Conservation (phyloP, 1,140 invertebrate genomes). For the Leptopilina clavipes region DNA sequence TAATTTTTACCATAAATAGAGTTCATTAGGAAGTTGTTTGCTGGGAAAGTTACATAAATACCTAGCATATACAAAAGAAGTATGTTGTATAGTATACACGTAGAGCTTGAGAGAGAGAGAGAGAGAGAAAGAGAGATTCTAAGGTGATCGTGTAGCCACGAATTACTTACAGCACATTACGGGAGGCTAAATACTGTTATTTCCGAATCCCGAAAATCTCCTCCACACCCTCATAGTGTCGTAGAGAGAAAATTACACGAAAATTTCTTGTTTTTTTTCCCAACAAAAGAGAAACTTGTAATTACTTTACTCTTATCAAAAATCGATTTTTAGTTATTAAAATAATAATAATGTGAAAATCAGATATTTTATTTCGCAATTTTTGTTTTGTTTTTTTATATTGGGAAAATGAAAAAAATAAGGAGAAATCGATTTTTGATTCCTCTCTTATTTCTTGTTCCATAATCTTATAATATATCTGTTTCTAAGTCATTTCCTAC, state of each 20-base stretch:
- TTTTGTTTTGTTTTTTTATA: too few species aligned
- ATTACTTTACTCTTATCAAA: too few species aligned
- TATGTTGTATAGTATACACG: background rate
- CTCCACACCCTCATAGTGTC: slow-evolving; percentile 40
- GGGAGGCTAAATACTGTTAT: slow-evolving; percentile 40
- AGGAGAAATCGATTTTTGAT: too few species aligned
- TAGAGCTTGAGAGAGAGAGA: too few species aligned
- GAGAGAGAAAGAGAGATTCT: background rate
- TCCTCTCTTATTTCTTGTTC: slow-evolving; percentile 35
- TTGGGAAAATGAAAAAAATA: too few species aligned
- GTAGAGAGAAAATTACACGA: slow-evolving; percentile 43
- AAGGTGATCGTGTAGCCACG: background rate
- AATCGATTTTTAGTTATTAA: too few species aligned
- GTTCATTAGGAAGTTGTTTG: background rate
- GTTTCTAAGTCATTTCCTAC: slow-evolving; percentile 27
- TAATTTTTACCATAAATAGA: slow-evolving; percentile 5
- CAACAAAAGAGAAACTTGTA: too few species aligned
- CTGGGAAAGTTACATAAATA: slow-evolving; percentile 10
- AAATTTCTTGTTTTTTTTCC: slow-evolving; percentile 36
- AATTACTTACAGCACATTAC: slow-evolving; percentile 38
- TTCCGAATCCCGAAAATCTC: slow-evolving; percentile 40
- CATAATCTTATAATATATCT: slow-evolving; percentile 34
- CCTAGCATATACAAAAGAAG: background rate
- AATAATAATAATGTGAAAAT: too few species aligned
- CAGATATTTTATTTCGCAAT: too few species aligned